A percentile compares a stretch with the other conserved stretches of the same genome.
Evolutionary conservation across 2,797 vertebrate genomes (phyloP).

Genomic region (Pempheris klunzingeri): DNA sequence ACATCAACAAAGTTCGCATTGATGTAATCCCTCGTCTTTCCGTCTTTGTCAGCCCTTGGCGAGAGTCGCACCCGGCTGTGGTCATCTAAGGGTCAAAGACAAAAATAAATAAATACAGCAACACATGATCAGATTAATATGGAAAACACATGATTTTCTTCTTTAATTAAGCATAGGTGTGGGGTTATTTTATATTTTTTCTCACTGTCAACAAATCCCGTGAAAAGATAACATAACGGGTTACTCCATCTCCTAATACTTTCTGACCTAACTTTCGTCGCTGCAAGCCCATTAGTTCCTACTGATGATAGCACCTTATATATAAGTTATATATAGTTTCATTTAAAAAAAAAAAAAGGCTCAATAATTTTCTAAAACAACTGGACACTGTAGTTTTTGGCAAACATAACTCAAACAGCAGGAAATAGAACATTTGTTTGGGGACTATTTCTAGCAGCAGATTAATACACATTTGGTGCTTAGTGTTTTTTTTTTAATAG

Average conservation of each 20-base stretch:
- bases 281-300: not conserved
- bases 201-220: not conserved
- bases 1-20: slow-evolving; percentile 98
- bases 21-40: slow-evolving; percentile 92
- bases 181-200: not conserved
- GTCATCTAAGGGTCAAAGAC: slow-evolving; percentile 87
- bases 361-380: not conserved
- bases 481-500: no score
- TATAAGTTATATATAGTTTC: no score
- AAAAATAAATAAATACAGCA: not conserved
- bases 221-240: not conserved
- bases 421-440: not conserved
- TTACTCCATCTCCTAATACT: not conserved
- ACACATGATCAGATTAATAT: not conserved
- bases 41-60: slow-evolving; percentile 88
- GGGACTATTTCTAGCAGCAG: not conserved
- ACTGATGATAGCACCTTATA: not conserved
- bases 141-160: not conserved
- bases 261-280: not conserved
- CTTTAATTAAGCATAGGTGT: not conserved
- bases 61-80: slow-evolving; percentile 94
- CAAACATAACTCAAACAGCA: not conserved
- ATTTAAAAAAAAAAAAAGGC: not conserved
- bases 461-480: not conserved
- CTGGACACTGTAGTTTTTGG: not conserved